Evolutionary conservation across 2,113 vertebrate genomes (phyloP).

Genomic region (Atrichornis clamosus): DNA sequence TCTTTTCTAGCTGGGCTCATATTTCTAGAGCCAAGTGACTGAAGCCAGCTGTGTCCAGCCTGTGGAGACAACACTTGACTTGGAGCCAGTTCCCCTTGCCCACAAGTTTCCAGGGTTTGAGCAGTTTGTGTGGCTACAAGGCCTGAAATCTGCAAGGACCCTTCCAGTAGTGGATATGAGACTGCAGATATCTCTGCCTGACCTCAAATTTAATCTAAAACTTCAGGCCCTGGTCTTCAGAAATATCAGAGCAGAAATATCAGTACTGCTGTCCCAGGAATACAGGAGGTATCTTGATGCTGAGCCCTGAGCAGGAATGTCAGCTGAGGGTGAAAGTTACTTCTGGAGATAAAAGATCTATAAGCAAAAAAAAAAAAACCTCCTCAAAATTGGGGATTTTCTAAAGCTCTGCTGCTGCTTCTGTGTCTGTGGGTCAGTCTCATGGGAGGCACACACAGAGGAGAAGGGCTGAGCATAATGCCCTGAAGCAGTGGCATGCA

Average conservation of each 20-base stretch:
- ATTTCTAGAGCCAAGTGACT: background rate
- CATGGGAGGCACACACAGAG: background rate
- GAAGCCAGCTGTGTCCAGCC: background rate
- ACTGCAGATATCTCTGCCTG: background rate
- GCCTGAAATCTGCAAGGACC: background rate
- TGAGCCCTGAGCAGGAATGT: background rate
- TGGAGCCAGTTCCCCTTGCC: background rate
- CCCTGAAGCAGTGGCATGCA: background rate
- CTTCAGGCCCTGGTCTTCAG: background rate
- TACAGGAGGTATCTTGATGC: background rate
- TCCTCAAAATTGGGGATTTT: accelerated
- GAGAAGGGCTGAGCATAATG: background rate
- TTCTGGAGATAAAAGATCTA: background rate
- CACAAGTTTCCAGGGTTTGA: background rate
- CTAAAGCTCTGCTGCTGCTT: background rate
- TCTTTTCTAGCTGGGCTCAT: background rate
- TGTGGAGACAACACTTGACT: background rate
- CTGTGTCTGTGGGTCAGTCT: background rate
- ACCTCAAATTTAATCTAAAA: background rate
- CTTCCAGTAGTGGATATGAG: background rate
- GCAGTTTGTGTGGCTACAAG: background rate
- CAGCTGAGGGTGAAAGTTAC: background rate
- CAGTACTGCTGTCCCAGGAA: background rate
- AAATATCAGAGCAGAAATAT: background rate
- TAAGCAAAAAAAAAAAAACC: background rate